Percentiles rank a stretch among this genome's conserved stretches.
These are phyloP conservation scores for Dryobotodes eremita DNA, from an alignment of 2,888 invertebrate species.

Conservation along the genomic window DNA sequence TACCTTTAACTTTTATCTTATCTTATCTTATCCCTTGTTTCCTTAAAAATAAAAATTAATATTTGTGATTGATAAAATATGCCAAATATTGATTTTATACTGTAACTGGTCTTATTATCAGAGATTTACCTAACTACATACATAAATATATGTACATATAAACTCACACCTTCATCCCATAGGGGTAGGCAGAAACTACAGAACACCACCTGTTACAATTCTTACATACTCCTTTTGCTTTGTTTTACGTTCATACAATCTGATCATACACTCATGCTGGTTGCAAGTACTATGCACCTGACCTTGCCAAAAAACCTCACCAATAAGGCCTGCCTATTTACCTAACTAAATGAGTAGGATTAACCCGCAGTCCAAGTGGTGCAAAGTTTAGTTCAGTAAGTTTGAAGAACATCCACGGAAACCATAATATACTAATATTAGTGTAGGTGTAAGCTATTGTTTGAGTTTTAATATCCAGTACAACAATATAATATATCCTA, in stretches of 20 bases:
- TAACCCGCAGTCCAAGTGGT: no score
- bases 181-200: neutral
- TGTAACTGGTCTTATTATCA: neutral
- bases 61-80: constrained; percentile 6
- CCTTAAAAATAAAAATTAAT: no score
- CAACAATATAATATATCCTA: neutral
- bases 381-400: neutral
- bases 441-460: neutral
- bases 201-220: neutral
- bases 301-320: neutral
- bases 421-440: constrained; percentile 14
- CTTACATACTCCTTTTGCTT: neutral
- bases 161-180: neutral
- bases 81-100: neutral
- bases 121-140: neutral
- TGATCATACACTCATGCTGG: neutral
- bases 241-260: neutral
- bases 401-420: neutral
- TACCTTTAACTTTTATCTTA: no score
- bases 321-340: neutral
- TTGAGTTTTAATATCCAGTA: constrained; percentile 6
- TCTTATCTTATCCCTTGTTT: no score
- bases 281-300: neutral
- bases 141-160: neutral
- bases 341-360: neutral